A percentile compares a stretch with the other conserved stretches of the same genome.
phyloP scores from a whole-genome alignment of 92 coral and sea anemone species.

The Porites evermanni region DNA sequence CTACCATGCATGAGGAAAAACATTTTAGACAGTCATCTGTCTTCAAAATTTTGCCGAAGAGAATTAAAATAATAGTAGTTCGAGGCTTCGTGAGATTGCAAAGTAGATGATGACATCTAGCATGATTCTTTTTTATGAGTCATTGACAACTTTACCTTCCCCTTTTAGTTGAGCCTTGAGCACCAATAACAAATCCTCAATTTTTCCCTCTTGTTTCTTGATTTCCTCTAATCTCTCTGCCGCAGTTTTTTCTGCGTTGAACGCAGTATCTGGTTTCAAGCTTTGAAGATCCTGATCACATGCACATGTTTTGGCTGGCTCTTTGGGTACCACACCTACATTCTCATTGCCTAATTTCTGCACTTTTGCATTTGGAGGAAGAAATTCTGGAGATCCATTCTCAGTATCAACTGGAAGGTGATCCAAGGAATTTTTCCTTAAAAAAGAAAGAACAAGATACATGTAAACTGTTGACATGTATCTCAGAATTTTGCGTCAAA shows the following conservation, averaged over 20 bases:
- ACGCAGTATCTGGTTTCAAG: not conserved
- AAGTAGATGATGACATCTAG: no score
- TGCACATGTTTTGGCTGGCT: not conserved
- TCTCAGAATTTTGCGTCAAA: no score
- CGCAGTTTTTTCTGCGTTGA: not conserved
- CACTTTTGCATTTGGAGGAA: constrained; percentile 64
- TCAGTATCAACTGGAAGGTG: not conserved
- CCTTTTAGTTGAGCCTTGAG: not conserved
- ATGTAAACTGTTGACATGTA: no score
- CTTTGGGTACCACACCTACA: not conserved
- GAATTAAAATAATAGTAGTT: no score
- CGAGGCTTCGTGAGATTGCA: no score
- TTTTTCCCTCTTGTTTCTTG: constrained; percentile 22
- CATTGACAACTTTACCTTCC: not conserved
- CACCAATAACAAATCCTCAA: constrained; percentile 7
- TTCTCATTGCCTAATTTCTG: constrained; percentile 27
- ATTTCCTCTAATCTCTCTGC: constrained; percentile 9
- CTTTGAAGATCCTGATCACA: not conserved
- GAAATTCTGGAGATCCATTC: constrained; percentile 55
- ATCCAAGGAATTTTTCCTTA: not conserved
- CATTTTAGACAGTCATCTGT: no score
- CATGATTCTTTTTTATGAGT: no score
- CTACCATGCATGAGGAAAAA: no score
- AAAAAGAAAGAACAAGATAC: not conserved
- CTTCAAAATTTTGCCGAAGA: no score